These are phyloP conservation scores for Notothenia rossii DNA, from an alignment of 2,113 vertebrate species.

Conservation along the genomic window DNA sequence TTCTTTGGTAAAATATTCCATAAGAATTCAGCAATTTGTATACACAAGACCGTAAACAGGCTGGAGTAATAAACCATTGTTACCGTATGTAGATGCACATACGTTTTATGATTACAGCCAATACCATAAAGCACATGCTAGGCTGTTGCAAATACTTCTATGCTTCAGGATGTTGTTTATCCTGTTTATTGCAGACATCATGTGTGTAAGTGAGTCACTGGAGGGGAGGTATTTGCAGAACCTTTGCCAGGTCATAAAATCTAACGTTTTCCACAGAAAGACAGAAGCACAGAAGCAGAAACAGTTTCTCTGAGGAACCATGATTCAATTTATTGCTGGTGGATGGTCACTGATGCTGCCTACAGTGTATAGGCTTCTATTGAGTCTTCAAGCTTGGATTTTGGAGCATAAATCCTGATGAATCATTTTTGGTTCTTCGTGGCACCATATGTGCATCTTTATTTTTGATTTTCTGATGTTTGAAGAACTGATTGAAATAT, in stretches of 20 bases:
- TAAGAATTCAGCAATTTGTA: neutral
- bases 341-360: slow-evolving; percentile 45
- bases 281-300: slow-evolving; percentile 47
- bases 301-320: slow-evolving; percentile 60
- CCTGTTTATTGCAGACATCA: slow-evolving; percentile 61
- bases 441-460: slow-evolving; percentile 42
- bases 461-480: slow-evolving; percentile 38
- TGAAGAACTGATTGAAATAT: slow-evolving; percentile 53
- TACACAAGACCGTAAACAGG: neutral
- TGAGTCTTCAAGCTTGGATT: slow-evolving; percentile 42
- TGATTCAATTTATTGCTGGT: slow-evolving; percentile 55
- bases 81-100: neutral
- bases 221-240: slow-evolving; percentile 59
- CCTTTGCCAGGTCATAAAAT: slow-evolving; percentile 69
- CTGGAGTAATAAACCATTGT: neutral
- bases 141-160: slow-evolving; percentile 24
- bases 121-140: slow-evolving; percentile 15
- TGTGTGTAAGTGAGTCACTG: slow-evolving; percentile 62
- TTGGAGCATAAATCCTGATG: slow-evolving; percentile 30
- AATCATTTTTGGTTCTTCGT: slow-evolving; percentile 28
- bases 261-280: slow-evolving; percentile 60
- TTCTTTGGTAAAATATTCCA: neutral
- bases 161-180: slow-evolving; percentile 55
- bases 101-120: slow-evolving; percentile 33
- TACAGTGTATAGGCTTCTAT: slow-evolving; percentile 43